These are phyloP conservation scores for Aphis craccivora DNA, from an alignment of 1,140 invertebrate genomes.

Conservation along the genomic window DNA sequence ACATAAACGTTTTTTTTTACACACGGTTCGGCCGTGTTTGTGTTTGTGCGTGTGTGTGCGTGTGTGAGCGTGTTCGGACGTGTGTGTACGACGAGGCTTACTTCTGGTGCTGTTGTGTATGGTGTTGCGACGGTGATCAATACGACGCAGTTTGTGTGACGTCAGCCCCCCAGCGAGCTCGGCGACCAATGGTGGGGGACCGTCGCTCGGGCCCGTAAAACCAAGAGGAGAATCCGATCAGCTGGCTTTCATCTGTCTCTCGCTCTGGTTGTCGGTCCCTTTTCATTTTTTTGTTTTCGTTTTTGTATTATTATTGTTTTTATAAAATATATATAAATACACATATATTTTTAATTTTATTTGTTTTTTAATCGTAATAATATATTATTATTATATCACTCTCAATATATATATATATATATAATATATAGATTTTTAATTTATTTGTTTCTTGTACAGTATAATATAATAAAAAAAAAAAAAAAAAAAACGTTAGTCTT, in stretches of 20 bases:
- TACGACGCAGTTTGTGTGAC: conserved; percentile 58
- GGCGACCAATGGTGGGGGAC: conserved; percentile 1
- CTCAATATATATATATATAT: neutral
- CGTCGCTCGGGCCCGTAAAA: conserved; percentile 40
- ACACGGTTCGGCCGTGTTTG: neutral
- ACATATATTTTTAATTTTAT: conserved; percentile 34
- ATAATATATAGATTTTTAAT: conserved; percentile 12
- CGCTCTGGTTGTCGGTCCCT: conserved; percentile 54
- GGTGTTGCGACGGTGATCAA: conserved; percentile 51
- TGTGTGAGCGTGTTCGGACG: neutral
- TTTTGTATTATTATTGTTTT: conserved; percentile 57
- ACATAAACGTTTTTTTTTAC: conserved; percentile 13
- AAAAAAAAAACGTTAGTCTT: neutral
- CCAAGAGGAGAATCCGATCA: conserved; percentile 45
- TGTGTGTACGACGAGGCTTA: neutral
- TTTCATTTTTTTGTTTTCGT: conserved; percentile 53
- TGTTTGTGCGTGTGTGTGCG: neutral
- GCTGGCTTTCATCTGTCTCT: conserved; percentile 57
- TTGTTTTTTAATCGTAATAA: conserved; percentile 14
- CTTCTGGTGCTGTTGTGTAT: neutral
- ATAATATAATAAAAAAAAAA: neutral
- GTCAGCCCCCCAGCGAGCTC: conserved; percentile 36
- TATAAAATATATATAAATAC: conserved; percentile 17
- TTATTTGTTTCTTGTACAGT: conserved; percentile 9
- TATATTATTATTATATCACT: conserved; percentile 13